A percentile compares a stretch with the other conserved stretches of the same genome.
These are phyloP conservation scores for Mya arenaria DNA, from an alignment of 1,140 invertebrate genomes.

Conservation along the genomic window DNA sequence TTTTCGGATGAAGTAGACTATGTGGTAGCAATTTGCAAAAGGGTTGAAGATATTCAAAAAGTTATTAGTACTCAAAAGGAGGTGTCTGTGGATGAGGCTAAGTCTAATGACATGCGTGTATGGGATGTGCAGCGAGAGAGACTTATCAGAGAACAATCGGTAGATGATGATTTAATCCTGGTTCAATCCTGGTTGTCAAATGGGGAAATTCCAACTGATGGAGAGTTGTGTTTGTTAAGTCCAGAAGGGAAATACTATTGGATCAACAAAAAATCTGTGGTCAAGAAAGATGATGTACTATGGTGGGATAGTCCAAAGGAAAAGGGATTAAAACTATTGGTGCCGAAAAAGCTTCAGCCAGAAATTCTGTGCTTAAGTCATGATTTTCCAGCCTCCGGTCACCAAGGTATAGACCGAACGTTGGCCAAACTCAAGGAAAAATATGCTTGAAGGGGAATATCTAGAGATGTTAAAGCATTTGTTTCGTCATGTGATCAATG, in stretches of 20 bases:
- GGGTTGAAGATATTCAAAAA: neutral
- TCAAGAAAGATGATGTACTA: neutral
- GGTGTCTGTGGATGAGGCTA: neutral
- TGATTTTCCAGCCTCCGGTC: neutral
- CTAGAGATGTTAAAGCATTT: neutral
- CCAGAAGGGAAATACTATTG: neutral
- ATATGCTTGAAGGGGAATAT: neutral
- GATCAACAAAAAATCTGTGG: neutral
- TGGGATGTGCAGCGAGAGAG: neutral
- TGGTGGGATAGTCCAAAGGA: neutral
- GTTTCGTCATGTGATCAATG: neutral
- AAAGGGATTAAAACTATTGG: neutral
- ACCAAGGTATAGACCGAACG: slow-evolving; percentile 9
- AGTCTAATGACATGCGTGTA: neutral
- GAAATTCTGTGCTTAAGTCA: slow-evolving; percentile 9
- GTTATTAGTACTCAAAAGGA: neutral
- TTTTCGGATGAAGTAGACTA: slow-evolving; percentile 13
- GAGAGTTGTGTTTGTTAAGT: slow-evolving; percentile 18
- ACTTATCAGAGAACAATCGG: neutral
- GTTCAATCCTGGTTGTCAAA: neutral
- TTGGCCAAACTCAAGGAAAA: neutral
- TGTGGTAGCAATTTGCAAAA: neutral
- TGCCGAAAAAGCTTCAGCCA: neutral
- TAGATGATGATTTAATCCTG: neutral
- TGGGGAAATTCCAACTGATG: neutral